Evolutionary conservation across 2,888 invertebrate species (phyloP).

Genomic region (Apotomis betuletana): DNA sequence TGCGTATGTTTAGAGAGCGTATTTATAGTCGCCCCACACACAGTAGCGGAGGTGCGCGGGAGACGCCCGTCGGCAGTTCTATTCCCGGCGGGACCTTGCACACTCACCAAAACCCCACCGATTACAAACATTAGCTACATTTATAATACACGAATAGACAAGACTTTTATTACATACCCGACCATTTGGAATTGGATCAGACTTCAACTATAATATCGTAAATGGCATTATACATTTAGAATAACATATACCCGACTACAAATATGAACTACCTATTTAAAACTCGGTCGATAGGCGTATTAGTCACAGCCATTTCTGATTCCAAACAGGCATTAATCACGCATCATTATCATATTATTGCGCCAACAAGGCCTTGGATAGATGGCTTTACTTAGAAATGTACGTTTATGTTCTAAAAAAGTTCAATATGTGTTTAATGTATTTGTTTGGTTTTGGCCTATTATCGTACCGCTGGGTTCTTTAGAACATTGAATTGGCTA

Average conservation of each 20-base stretch:
- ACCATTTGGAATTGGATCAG: slow-evolving; percentile 9
- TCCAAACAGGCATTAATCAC: slow-evolving; percentile 41
- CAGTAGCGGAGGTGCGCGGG: slow-evolving; percentile 74
- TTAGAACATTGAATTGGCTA: slow-evolving; percentile 45
- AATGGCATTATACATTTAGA: slow-evolving; percentile 3
- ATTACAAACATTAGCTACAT: slow-evolving; percentile 35
- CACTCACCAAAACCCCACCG: slow-evolving; percentile 47
- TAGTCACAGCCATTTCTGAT: slow-evolving; percentile 31
- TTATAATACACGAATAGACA: slow-evolving; percentile 5
- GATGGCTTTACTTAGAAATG: slow-evolving; percentile 23
- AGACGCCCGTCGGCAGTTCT: slow-evolving; percentile 69
- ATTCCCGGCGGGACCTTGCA: slow-evolving; percentile 77
- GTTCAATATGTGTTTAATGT: slow-evolving; percentile 10
- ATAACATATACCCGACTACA: background rate
- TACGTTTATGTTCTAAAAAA: slow-evolving; percentile 36
- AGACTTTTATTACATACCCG: background rate
- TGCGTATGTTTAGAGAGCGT: slow-evolving; percentile 63
- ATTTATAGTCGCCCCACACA: slow-evolving; percentile 81
- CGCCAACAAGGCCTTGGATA: slow-evolving; percentile 31
- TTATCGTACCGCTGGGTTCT: slow-evolving; percentile 36
- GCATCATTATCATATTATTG: slow-evolving; percentile 38
- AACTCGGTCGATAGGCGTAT: slow-evolving; percentile 3
- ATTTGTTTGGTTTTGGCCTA: slow-evolving; percentile 23
- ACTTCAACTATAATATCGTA: background rate
- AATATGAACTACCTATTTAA: background rate